These are phyloP conservation scores for Euphydryas editha DNA, from an alignment of 2,888 invertebrate genomes.

Conservation along the genomic window DNA sequence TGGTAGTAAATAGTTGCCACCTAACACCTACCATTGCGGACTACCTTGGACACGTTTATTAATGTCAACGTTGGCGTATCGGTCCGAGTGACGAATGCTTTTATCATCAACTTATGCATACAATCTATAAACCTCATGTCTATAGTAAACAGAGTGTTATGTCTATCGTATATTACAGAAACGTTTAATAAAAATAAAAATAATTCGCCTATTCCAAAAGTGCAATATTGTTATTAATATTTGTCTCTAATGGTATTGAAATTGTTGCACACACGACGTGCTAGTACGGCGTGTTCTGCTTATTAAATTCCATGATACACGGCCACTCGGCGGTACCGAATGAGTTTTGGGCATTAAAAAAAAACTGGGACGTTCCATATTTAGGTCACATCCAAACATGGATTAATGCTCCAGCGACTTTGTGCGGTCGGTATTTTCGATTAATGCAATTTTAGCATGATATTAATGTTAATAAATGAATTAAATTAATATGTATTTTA, in stretches of 20 bases:
- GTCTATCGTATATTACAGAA: too few species aligned
- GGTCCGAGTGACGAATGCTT: too few species aligned
- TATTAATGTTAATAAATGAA: background rate
- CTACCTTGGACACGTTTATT: too few species aligned
- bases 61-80: too few species aligned
- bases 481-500: background rate
- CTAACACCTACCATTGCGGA: too few species aligned
- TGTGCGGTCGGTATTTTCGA: background rate
- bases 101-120: too few species aligned
- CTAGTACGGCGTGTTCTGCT: slow-evolving; percentile 12
- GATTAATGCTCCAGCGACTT: slow-evolving; percentile 24
- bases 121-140: too few species aligned
- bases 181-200: background rate
- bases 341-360: slow-evolving; percentile 30
- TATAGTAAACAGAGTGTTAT: too few species aligned
- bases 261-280: slow-evolving; percentile 13
- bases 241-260: slow-evolving; percentile 11
- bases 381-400: slow-evolving; percentile 30
- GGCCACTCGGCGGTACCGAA: slow-evolving; percentile 28
- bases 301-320: slow-evolving; percentile 36
- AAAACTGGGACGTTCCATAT: slow-evolving; percentile 34
- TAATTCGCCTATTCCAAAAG: background rate
- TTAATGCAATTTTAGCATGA: background rate
- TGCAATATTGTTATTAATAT: background rate
- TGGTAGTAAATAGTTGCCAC: too few species aligned